phyloP scores from a whole-genome alignment of 2,888 invertebrate genomes.

The Agrotis ipsilon region DNA sequence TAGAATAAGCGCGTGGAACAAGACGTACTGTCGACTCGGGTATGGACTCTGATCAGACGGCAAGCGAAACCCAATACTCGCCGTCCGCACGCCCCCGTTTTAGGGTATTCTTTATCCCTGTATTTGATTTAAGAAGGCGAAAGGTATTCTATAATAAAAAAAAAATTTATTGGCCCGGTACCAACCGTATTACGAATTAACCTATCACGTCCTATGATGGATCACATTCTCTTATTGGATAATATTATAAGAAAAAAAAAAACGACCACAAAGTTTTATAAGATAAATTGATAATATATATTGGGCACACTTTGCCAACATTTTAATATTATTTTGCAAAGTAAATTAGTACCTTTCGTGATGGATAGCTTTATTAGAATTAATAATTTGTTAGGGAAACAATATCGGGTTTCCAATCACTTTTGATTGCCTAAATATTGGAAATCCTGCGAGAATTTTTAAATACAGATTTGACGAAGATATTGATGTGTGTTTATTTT shows the following conservation, averaged over 20 bases:
- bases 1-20: no score
- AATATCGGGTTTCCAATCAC: conserved; percentile 34
- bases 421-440: conserved; percentile 16
- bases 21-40: no score
- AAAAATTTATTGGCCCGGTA: conserved; percentile 26
- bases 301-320: conserved; percentile 28
- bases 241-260: conserved; percentile 49
- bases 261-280: conserved; percentile 33
- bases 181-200: conserved; percentile 55
- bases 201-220: conserved; percentile 69
- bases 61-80: no score
- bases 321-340: conserved; percentile 39
- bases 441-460: no score
- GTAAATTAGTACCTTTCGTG: conserved; percentile 31
- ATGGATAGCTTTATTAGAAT: conserved; percentile 44
- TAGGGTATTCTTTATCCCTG: no score
- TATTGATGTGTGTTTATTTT: neutral
- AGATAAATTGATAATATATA: conserved; percentile 63
- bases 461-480: no score
- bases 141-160: neutral
- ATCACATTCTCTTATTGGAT: conserved; percentile 61
- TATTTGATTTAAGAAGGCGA: no score
- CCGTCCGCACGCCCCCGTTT: no score
- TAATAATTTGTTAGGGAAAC: conserved; percentile 35
- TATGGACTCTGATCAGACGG: no score